Evolutionary conservation across 2,113 vertebrate species (phyloP).

Genomic region (Oreochromis spilurus): DNA sequence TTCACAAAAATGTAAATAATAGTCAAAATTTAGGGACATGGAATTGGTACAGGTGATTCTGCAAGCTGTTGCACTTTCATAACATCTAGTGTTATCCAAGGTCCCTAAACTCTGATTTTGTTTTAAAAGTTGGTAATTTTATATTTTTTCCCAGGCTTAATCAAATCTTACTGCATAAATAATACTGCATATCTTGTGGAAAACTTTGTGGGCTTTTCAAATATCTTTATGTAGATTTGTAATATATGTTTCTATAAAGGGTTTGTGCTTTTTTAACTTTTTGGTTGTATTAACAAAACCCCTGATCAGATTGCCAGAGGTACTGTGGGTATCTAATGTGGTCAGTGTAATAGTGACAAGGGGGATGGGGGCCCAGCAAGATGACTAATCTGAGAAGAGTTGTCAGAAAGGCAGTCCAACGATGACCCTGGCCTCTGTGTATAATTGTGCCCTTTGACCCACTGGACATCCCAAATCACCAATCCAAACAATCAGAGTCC

Average conservation of each 20-base stretch:
- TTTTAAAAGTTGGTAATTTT: not conserved
- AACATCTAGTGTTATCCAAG: not conserved
- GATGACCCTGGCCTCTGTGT: slow-evolving; percentile 55
- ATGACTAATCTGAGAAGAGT: slow-evolving; percentile 51
- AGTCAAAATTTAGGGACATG: not conserved
- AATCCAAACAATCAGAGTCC: slow-evolving; percentile 57
- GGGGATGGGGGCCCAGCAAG: slow-evolving; percentile 17
- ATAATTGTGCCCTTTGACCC: slow-evolving; percentile 65
- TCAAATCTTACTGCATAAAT: not conserved
- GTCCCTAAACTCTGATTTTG: not conserved
- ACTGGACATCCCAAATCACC: slow-evolving; percentile 64
- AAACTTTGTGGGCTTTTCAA: not conserved
- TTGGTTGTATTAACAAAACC: not conserved
- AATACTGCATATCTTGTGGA: not conserved
- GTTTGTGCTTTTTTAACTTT: not conserved
- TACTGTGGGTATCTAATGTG: not conserved
- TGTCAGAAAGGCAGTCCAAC: slow-evolving; percentile 48
- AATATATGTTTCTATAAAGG: not conserved
- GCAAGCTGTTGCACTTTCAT: not conserved
- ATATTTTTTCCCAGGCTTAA: not conserved
- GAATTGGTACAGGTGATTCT: not conserved
- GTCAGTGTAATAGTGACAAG: not conserved
- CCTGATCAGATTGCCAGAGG: not conserved
- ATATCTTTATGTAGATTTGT: not conserved
- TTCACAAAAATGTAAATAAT: not conserved